Conservation (phyloP, 2,113 vertebrate genomes). For the Stercorarius parasiticus region DNA sequence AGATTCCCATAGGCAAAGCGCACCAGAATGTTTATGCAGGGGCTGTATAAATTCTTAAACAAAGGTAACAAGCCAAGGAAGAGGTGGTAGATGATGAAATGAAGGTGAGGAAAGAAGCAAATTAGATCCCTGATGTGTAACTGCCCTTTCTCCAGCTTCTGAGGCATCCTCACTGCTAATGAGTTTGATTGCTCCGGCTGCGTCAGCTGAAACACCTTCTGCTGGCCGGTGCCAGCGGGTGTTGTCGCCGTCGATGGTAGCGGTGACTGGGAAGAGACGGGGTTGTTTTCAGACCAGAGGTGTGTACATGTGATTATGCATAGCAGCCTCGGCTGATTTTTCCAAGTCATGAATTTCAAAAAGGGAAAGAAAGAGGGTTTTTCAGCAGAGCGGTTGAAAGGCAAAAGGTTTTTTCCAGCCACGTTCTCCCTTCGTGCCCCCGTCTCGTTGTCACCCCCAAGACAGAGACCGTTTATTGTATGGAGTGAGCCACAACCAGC, state of each 20-base stretch:
- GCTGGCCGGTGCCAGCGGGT: background rate
- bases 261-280: background rate
- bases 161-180: background rate
- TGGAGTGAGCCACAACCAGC: background rate
- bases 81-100: background rate
- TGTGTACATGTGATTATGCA: background rate
- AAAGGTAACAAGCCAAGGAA: background rate
- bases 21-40: background rate
- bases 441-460: background rate
- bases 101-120: background rate
- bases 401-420: background rate
- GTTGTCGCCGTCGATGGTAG: background rate
- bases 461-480: background rate
- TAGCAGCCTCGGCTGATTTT: background rate
- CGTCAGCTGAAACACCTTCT: background rate
- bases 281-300: background rate
- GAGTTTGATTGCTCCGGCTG: background rate
- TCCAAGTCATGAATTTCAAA: background rate
- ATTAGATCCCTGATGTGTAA: background rate
- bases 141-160: background rate
- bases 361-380: background rate
- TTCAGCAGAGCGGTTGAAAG: background rate
- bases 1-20: accelerated
- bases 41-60: background rate
- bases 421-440: accelerated